A percentile compares a stretch with the other conserved stretches of the same genome.
Conservation (phyloP, 2,888 invertebrate genomes). For the Phyto melanocephala region DNA sequence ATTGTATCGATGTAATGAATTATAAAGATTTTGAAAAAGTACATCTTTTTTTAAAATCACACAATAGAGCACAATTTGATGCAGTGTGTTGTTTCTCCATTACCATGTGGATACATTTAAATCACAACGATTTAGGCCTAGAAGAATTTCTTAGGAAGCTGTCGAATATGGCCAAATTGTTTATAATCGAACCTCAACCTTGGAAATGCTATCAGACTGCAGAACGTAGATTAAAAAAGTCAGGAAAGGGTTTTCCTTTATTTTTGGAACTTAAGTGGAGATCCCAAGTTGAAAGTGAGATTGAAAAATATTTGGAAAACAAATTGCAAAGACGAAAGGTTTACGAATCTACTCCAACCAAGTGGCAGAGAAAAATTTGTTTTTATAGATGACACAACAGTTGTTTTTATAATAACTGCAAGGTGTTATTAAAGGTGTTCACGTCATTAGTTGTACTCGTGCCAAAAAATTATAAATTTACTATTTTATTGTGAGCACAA, state of each 20-base stretch:
- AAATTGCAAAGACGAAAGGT: slow-evolving; percentile 80
- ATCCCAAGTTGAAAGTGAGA: slow-evolving; percentile 82
- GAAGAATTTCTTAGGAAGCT: slow-evolving; percentile 82
- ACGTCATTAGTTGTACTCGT: too few relatives aligned
- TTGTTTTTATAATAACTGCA: too few relatives aligned
- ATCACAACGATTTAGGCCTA: slow-evolving; percentile 88
- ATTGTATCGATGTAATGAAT: slow-evolving; percentile 82
- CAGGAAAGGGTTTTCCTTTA: slow-evolving; percentile 81
- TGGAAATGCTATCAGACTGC: slow-evolving; percentile 92
- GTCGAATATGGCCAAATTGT: slow-evolving; percentile 80
- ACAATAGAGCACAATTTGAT: slow-evolving; percentile 81
- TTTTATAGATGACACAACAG: slow-evolving; percentile 80
- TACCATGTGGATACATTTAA: slow-evolving; percentile 95
- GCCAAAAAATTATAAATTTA: too few relatives aligned
- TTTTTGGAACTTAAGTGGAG: slow-evolving; percentile 82
- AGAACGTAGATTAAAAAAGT: slow-evolving; percentile 84
- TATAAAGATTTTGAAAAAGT: slow-evolving; percentile 76
- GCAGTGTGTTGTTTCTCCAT: slow-evolving; percentile 89
- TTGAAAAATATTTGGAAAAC: slow-evolving; percentile 81
- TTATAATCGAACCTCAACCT: slow-evolving; percentile 90
- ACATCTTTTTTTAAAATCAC: slow-evolving; percentile 79
- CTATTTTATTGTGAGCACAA: too few relatives aligned
- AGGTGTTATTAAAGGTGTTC: too few relatives aligned
- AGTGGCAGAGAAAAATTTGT: slow-evolving; percentile 86
- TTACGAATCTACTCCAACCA: slow-evolving; percentile 81